Evolutionary conservation across 2,888 invertebrate genomes (phyloP).

Genomic region (Drosophila melanosoma): DNA sequence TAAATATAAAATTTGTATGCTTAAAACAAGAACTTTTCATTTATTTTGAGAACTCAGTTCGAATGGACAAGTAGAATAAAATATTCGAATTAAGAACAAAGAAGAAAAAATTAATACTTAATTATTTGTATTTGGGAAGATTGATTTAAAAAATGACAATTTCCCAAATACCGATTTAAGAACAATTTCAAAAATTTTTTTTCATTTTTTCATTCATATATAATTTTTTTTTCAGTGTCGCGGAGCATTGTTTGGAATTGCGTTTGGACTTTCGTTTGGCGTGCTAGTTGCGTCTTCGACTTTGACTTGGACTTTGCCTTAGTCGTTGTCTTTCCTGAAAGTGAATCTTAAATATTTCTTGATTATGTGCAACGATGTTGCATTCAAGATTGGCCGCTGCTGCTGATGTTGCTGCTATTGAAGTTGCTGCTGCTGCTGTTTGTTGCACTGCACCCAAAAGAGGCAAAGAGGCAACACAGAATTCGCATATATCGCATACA

Average conservation of each 20-base stretch:
- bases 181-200: background rate
- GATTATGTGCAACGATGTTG: constrained; percentile 57
- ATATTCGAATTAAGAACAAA: background rate
- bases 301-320: constrained; percentile 20
- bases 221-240: background rate
- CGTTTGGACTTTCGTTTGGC: constrained; percentile 58
- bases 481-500: constrained; percentile 51
- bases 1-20: background rate
- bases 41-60: background rate
- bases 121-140: background rate
- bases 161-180: background rate
- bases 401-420: constrained; percentile 27
- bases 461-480: constrained; percentile 52
- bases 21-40: background rate
- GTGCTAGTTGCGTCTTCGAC: constrained; percentile 32
- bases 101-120: background rate
- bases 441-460: constrained; percentile 26
- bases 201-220: too few relatives aligned
- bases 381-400: constrained; percentile 27
- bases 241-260: constrained; percentile 56
- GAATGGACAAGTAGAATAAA: background rate
- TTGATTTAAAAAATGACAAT: fast-evolving
- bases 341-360: constrained; percentile 78
- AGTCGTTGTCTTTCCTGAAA: constrained; percentile 56
- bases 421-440: constrained; percentile 29